These are phyloP conservation scores for Podarcis muralis DNA, from an alignment of 2,113 vertebrate species.

Conservation along the genomic window DNA sequence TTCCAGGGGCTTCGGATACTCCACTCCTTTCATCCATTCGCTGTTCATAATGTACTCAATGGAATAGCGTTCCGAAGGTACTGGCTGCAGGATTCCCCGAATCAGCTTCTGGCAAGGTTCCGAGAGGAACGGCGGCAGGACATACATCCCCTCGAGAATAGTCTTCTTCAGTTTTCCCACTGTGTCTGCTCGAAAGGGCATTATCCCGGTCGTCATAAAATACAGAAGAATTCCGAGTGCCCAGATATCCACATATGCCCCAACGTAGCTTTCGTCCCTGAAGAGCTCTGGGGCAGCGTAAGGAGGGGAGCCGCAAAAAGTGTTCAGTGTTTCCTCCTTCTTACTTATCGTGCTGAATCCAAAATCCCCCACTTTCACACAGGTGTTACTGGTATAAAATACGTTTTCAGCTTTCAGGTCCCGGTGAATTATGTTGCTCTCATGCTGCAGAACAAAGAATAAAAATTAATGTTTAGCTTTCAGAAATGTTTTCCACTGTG, in stretches of 20 bases:
- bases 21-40: constrained; percentile 89
- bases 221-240: constrained; percentile 93
- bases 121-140: constrained; percentile 82
- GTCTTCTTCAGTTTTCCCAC: constrained; percentile 93
- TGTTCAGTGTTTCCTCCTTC: constrained; percentile 89
- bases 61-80: constrained; percentile 83
- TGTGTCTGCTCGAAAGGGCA: constrained; percentile 95
- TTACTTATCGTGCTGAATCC: constrained; percentile 94
- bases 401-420: constrained; percentile 97
- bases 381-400: constrained; percentile 89
- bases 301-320: constrained; percentile 96
- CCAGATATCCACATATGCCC: constrained; percentile 91
- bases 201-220: constrained; percentile 90
- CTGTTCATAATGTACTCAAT: constrained; percentile 89
- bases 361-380: constrained; percentile 96
- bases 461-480: not conserved
- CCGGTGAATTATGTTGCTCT: constrained; percentile 93
- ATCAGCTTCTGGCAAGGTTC: constrained; percentile 89
- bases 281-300: constrained; percentile 96
- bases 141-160: constrained; percentile 90
- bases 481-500: not conserved
- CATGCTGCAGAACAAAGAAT: constrained; percentile 82
- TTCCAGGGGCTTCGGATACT: constrained; percentile 85
- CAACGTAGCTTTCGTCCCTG: constrained; percentile 89
- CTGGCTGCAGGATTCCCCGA: constrained; percentile 85